Conservation (phyloP, 2,113 vertebrate genomes). For the Falco punctatus region DNA sequence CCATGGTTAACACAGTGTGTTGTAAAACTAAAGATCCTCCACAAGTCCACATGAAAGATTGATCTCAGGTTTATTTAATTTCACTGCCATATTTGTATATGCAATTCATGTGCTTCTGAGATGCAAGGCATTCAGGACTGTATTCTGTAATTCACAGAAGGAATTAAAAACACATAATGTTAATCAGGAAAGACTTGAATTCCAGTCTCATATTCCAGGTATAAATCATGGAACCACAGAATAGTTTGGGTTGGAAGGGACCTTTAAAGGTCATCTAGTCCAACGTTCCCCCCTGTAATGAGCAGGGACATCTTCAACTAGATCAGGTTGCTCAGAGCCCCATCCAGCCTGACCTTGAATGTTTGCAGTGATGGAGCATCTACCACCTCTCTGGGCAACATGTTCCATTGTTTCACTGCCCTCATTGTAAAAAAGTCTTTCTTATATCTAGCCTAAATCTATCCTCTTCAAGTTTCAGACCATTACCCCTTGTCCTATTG, state of each 20-base stretch:
- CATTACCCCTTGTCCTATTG: not conserved
- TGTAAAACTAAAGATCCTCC: not conserved
- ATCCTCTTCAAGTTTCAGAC: not conserved
- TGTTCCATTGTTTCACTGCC: not conserved
- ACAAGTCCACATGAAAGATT: not conserved
- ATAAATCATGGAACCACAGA: not conserved
- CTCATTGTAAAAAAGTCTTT: not conserved
- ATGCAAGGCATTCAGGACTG: not conserved
- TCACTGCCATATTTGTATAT: not conserved
- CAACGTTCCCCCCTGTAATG: not conserved
- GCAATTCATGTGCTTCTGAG: not conserved
- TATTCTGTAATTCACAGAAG: not conserved
- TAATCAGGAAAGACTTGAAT: not conserved
- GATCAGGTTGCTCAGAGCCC: not conserved
- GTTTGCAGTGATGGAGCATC: not conserved
- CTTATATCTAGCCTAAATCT: not conserved
- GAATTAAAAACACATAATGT: not conserved
- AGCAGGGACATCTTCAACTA: not conserved
- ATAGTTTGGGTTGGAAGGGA: not conserved
- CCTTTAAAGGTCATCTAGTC: not conserved
- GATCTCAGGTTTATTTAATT: not conserved
- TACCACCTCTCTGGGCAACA: not conserved
- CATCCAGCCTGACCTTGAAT: not conserved
- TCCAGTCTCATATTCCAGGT: not conserved
- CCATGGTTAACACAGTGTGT: not conserved